phyloP scores from a whole-genome alignment of 2,797 vertebrate genomes.

The Coregonus suidteri region DNA sequence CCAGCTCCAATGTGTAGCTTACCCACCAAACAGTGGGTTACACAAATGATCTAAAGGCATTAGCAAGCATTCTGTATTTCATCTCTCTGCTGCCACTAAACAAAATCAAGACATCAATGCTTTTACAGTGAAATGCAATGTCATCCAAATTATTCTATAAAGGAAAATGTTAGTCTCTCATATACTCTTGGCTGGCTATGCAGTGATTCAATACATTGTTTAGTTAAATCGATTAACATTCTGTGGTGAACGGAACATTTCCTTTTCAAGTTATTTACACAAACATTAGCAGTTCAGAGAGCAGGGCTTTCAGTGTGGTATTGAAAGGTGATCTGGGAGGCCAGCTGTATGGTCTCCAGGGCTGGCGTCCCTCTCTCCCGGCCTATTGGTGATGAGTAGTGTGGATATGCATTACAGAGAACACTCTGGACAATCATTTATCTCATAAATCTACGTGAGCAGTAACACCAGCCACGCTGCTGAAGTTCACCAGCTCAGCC shows the following conservation, averaged over 20 bases:
- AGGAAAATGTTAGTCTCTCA: constrained; percentile 7
- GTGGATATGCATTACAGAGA: not conserved
- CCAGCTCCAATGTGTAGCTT: not conserved
- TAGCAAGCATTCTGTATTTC: not conserved
- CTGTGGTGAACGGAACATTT: constrained; percentile 52
- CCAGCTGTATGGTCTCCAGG: constrained; percentile 58
- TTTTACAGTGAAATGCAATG: not conserved
- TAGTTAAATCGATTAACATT: constrained; percentile 45
- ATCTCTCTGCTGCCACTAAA: not conserved
- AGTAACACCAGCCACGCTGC: not conserved
- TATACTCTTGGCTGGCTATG: constrained; percentile 36
- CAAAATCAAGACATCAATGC: not conserved
- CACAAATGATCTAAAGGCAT: not conserved
- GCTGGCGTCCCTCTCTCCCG: constrained; percentile 15
- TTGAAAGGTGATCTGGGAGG: constrained; percentile 52
- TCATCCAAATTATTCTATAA: not conserved
- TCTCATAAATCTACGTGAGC: constrained; percentile 37
- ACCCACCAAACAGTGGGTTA: not conserved
- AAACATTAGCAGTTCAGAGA: constrained; percentile 33
- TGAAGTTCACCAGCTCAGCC: not conserved
- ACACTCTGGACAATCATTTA: constrained; percentile 17
- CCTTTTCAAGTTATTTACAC: constrained; percentile 40
- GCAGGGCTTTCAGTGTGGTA: constrained; percentile 17
- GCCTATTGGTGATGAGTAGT: constrained; percentile 34
- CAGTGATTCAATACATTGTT: constrained; percentile 30